Evolutionary conservation across 1,140 invertebrate genomes (phyloP), one percentile per base, ranked within the genome.

Genomic region (Tribolium madens): DNA sequence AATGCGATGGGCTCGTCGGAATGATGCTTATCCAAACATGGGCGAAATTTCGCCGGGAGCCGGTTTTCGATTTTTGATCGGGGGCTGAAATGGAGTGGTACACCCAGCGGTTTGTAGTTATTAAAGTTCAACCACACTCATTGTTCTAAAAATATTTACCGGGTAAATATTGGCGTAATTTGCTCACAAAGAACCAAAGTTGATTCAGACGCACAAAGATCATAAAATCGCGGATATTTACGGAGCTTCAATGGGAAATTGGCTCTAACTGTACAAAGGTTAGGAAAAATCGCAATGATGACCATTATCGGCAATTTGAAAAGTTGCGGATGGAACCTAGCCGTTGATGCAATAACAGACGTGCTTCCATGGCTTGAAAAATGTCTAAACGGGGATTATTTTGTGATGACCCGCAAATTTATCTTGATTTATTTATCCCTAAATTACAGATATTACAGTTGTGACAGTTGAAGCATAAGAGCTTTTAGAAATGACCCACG

Each of bases 381-480:
- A 64, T 47, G 52, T 64, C 73, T 64, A 75, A 53, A 52, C 53
- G 42, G 42, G 52, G 31, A 60, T 75, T 75, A 60, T 64, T 13
- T 26, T 46, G 21, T 64, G 57, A 64, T 64, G 57, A 64, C 26
- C 36, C 31, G 57, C 57, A 64, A 33, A 64, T 64, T 64, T 15
- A 12, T 9, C 17, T 14, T 33, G 57, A 64, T 64, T 64, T 64
- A 33, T 64, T 57, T 64, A 12, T 64, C 57, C 57, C 57, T 64
- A 64, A 12, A 64, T 64, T 26, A 13, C 9, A 18, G 53, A 12
- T 60, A 60, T 26, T 60, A 64, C 57, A 33, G 26, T 33, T 64
- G 57, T 36, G 57, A 64, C 57, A 33, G 31, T 31, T 64, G 57
- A 33, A 33, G 57, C 14, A 4, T 5, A 64, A 64, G 57, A 64